These are phyloP conservation scores for Proales similis DNA, from an alignment of 1,140 invertebrate species.

Conservation along the genomic window DNA sequence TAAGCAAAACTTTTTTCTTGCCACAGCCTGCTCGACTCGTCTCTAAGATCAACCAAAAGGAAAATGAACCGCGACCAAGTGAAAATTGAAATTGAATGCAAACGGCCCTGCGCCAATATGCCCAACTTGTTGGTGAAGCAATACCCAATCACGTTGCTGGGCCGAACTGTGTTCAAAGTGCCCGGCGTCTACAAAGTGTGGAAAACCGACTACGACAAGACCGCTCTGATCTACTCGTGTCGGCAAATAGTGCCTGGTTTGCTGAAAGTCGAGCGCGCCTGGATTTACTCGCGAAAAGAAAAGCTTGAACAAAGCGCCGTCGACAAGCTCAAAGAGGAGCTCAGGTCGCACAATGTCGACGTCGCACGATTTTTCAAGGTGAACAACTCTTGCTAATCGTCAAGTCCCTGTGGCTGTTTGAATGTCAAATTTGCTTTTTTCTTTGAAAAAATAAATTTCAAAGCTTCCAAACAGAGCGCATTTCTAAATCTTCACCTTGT, in stretches of 20 bases:
- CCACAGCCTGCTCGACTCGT: neutral
- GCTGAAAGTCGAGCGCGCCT: constrained; percentile 26
- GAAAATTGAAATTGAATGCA: neutral
- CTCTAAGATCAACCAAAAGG: too few relatives aligned
- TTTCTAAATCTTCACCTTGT: too few relatives aligned
- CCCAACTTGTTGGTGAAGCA: neutral
- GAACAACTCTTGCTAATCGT: too few relatives aligned
- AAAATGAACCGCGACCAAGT: too few relatives aligned
- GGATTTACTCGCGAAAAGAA: constrained; percentile 27
- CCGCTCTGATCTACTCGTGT: constrained; percentile 21
- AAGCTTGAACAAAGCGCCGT: neutral
- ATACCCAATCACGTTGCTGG: constrained; percentile 7
- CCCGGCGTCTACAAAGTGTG: constrained; percentile 25
- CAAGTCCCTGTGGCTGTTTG: too few relatives aligned
- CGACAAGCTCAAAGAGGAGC: neutral
- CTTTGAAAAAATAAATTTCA: too few relatives aligned
- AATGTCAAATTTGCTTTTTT: too few relatives aligned
- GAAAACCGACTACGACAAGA: constrained; percentile 20
- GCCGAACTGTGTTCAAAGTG: neutral
- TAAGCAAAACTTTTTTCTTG: neutral
- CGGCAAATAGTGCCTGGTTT: constrained; percentile 12
- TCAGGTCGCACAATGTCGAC: neutral
- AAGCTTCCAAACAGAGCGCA: too few relatives aligned
- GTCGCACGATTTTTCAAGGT: too few relatives aligned
- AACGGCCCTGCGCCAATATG: neutral